Percentiles rank a stretch among this genome's conserved stretches.
Evolutionary conservation across 2,888 invertebrate genomes (phyloP).

Genomic region (Geotrupes spiniger): DNA sequence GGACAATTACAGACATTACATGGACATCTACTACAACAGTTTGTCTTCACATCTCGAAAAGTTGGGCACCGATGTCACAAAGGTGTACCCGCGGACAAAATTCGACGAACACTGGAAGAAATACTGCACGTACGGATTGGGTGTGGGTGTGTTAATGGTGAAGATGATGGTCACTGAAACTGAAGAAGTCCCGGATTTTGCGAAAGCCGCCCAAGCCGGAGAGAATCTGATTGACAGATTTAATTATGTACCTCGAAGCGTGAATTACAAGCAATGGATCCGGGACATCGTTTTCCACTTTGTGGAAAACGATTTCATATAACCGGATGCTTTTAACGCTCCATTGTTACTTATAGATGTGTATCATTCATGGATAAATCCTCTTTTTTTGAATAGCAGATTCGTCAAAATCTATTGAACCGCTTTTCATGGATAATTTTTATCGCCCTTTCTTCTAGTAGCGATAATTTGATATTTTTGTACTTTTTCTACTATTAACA

Average conservation of each 20-base stretch:
- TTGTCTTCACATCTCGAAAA: conserved; percentile 3
- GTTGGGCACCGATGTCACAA: conserved; percentile 22
- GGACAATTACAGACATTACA: conserved; percentile 10
- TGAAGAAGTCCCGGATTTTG: conserved; percentile 28
- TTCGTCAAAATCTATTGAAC: too few relatives aligned
- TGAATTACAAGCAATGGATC: conserved; percentile 1
- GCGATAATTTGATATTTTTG: too few relatives aligned
- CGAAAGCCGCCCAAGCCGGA: background rate
- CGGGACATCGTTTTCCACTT: conserved; percentile 10
- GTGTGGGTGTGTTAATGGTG: conserved; percentile 29
- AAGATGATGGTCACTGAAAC: conserved; percentile 32
- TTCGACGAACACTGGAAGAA: conserved; percentile 31
- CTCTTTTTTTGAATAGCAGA: too few relatives aligned
- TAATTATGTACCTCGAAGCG: conserved; percentile 7
- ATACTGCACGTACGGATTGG: conserved; percentile 32
- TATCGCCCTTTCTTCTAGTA: too few relatives aligned
- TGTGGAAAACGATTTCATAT: conserved; percentile 8
- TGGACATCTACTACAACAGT: conserved; percentile 16
- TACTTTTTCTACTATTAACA: too few relatives aligned
- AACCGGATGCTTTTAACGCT: background rate
- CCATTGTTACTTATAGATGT: too few relatives aligned
- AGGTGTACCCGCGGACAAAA: conserved; percentile 31
- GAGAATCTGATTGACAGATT: background rate
- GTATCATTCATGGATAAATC: too few relatives aligned
- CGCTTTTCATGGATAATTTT: too few relatives aligned